phyloP scores from a whole-genome alignment of 2,888 invertebrate genomes.

The Nasonia oneida region DNA sequence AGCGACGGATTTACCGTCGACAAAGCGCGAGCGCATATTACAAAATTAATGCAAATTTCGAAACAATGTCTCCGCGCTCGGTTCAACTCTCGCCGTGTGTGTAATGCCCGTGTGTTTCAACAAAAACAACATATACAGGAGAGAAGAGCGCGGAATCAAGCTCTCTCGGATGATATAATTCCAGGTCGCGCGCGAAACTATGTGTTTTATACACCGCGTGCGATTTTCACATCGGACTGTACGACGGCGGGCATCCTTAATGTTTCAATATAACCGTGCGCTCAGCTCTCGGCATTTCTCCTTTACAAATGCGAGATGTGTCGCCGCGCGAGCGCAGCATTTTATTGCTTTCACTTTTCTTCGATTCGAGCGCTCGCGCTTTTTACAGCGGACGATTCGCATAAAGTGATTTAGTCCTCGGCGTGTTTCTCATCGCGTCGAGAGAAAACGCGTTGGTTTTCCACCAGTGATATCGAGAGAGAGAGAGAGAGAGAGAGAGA shows the following conservation, averaged over 20 bases:
- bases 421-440: background rate
- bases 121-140: background rate
- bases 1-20: no score
- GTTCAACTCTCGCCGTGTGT: background rate
- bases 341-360: conserved; percentile 54
- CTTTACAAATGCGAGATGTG: conserved; percentile 35
- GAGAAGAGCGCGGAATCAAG: background rate
- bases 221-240: conserved; percentile 13
- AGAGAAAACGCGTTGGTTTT: background rate
- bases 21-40: background rate
- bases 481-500: no score
- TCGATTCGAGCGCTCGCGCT: background rate
- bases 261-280: conserved; percentile 11
- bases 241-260: background rate
- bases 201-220: background rate
- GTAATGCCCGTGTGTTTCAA: background rate
- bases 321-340: background rate
- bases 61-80: background rate
- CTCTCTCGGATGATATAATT: background rate
- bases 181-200: background rate
- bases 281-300: conserved; percentile 20
- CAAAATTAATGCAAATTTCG: background rate
- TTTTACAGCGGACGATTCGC: background rate
- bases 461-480: background rate
- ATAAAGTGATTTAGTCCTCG: background rate